Evolutionary conservation across 2,888 invertebrate species (phyloP).

Genomic region (Carterocephalus palaemon): DNA sequence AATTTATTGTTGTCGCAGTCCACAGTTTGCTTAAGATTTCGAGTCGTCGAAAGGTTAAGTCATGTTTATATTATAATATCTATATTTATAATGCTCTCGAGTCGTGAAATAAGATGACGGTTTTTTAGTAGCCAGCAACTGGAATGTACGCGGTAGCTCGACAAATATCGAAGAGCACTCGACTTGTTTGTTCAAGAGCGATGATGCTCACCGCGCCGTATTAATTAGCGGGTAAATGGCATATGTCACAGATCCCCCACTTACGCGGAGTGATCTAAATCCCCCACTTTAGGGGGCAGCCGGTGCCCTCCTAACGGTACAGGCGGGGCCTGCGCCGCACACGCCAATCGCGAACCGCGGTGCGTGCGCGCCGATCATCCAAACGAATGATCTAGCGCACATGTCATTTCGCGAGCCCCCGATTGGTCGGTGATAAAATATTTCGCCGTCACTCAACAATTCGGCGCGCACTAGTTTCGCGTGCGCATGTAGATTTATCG

Average conservation of each 20-base stretch:
- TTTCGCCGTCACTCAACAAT: conserved; percentile 48
- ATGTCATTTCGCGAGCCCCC: conserved; percentile 71
- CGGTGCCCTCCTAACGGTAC: conserved; percentile 75
- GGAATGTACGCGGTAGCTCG: conserved; percentile 12
- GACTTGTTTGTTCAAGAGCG: conserved; percentile 15
- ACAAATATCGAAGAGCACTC: conserved; percentile 19
- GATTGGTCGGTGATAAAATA: conserved; percentile 65
- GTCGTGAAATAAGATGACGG: conserved; percentile 1
- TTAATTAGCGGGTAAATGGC: conserved; percentile 64
- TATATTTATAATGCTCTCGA: conserved; percentile 16
- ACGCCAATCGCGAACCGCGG: conserved; percentile 71
- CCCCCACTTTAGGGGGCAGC: conserved; percentile 71
- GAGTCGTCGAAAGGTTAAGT: conserved; percentile 2
- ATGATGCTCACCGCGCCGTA: conserved; percentile 32
- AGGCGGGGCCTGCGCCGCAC: conserved; percentile 66
- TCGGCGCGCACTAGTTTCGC: conserved; percentile 57
- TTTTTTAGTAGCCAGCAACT: conserved; percentile 4
- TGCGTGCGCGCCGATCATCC: conserved; percentile 62
- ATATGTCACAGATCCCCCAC: conserved; percentile 65
- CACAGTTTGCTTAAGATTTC: no score
- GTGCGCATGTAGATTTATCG: conserved; percentile 38
- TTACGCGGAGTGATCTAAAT: conserved; percentile 53
- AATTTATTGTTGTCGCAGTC: no score
- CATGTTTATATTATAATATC: background rate
- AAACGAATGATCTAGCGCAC: conserved; percentile 75